A percentile compares a stretch with the other conserved stretches of the same genome.
phyloP scores from a whole-genome alignment of 2,888 invertebrate genomes.

The Coenonympha glycerion region DNA sequence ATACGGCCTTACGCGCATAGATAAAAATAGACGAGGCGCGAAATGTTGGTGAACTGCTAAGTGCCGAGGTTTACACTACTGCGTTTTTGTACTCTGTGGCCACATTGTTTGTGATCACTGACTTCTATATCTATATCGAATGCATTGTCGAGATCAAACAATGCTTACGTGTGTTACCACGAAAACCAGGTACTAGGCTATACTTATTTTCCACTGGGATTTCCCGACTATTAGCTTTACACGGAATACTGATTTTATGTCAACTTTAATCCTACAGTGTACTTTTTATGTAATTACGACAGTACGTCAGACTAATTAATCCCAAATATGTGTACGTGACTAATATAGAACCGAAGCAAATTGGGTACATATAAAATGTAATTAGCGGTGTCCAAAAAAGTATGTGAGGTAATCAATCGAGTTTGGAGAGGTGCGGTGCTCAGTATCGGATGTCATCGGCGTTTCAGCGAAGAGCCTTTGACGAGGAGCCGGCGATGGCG shows the following conservation, averaged over 20 bases:
- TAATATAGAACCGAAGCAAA: constrained; percentile 26
- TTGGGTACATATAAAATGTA: constrained; percentile 30
- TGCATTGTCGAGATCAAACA: constrained; percentile 54
- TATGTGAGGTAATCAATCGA: constrained; percentile 37
- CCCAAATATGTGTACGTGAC: constrained; percentile 13
- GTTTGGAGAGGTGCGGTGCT: constrained; percentile 40
- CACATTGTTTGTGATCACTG: constrained; percentile 42
- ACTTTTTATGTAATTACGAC: constrained; percentile 9
- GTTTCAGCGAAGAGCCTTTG: constrained; percentile 65
- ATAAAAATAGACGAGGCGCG: constrained; percentile 36
- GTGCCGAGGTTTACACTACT: constrained; percentile 27
- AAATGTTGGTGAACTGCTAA: constrained; percentile 37
- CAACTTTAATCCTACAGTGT: constrained; percentile 14
- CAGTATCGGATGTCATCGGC: constrained; percentile 55
- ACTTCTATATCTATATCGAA: constrained; percentile 40
- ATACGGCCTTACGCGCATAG: constrained; percentile 41
- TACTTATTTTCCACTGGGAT: constrained; percentile 52
- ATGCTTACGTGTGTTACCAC: constrained; percentile 53
- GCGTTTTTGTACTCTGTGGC: constrained; percentile 43
- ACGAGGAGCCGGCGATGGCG: constrained; percentile 53
- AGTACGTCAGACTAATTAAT: constrained; percentile 9
- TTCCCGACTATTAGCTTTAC: constrained; percentile 44
- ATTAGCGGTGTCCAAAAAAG: constrained; percentile 31
- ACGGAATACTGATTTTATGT: constrained; percentile 26
- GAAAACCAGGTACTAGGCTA: constrained; percentile 44